Conservation (phyloP, 2,888 invertebrate species). For the Melipona beecheii region DNA sequence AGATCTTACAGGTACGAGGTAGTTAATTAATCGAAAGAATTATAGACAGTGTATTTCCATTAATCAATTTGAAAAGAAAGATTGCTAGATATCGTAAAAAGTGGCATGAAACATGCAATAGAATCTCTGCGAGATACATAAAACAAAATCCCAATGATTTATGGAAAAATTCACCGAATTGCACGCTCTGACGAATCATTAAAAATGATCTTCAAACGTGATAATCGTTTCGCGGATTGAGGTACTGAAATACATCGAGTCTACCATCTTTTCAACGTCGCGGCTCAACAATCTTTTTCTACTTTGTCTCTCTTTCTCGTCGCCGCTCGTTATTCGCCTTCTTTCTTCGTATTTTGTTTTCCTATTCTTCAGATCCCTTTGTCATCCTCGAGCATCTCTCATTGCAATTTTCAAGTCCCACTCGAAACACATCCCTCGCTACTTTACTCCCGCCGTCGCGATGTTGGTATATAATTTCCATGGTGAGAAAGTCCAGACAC, state of each 20-base stretch:
- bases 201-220: background rate
- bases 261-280: background rate
- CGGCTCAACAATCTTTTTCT: constrained; percentile 53
- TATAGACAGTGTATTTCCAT: background rate
- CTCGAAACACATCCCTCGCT: constrained; percentile 13
- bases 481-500: constrained; percentile 67
- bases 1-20: background rate
- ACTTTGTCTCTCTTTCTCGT: constrained; percentile 4
- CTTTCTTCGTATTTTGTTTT: background rate
- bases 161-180: background rate
- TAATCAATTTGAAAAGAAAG: background rate
- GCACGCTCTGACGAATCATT: background rate
- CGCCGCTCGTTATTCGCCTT: constrained; percentile 21
- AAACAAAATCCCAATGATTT: background rate
- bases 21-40: background rate
- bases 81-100: background rate
- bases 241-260: background rate
- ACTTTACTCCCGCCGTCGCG: background rate
- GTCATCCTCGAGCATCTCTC: constrained; percentile 27
- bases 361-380: constrained; percentile 6
- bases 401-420: constrained; percentile 39
- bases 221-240: background rate
- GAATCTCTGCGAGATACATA: background rate
- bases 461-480: constrained; percentile 7
- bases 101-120: background rate